Evolutionary conservation across 2,888 invertebrate species (phyloP).

Genomic region (Maniola hyperantus): DNA sequence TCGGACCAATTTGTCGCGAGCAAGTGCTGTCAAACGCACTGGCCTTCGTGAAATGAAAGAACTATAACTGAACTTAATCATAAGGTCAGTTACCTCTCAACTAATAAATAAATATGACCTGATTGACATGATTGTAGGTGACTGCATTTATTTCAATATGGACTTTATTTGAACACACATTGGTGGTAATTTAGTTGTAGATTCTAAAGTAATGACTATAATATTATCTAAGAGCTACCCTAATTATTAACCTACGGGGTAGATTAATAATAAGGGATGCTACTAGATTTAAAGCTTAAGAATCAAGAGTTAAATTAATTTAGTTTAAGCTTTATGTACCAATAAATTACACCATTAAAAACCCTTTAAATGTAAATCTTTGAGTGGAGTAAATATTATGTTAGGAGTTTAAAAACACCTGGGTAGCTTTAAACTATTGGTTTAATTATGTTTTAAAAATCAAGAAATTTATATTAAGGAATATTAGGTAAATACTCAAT

Average conservation of each 20-base stretch:
- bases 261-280: not conserved
- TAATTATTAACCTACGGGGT: no score
- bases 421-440: not conserved
- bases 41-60: no score
- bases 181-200: not conserved
- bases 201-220: not conserved
- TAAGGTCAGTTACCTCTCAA: no score
- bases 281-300: not conserved
- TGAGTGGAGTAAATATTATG: not conserved
- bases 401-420: slow-evolving; percentile 4
- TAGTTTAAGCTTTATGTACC: not conserved
- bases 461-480: no score
- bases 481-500: not conserved
- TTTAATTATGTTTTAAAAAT: not conserved
- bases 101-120: not conserved
- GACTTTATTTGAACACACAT: not conserved
- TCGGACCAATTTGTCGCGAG: no score
- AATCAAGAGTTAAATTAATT: not conserved
- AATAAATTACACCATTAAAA: no score
- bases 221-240: no score
- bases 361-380: no score
- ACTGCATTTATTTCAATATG: no score
- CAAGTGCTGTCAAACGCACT: no score
- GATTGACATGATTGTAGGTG: no score
- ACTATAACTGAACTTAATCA: not conserved